Conservation (phyloP, 2,888 invertebrate species). For the Pollenia griseotomentosa region DNA sequence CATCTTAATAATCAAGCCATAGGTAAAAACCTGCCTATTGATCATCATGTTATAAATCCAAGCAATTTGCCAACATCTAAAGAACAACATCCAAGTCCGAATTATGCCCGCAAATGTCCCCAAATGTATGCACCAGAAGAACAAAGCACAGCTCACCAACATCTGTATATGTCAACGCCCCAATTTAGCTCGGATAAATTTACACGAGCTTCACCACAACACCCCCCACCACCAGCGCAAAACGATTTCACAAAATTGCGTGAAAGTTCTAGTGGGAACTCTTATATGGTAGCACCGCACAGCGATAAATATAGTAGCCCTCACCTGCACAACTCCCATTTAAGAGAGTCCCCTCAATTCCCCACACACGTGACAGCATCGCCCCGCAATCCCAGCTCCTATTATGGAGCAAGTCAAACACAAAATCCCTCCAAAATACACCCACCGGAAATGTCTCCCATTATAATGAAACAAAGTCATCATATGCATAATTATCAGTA, state of each 20-base stretch:
- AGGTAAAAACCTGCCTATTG: constrained; percentile 56
- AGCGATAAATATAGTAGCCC: constrained; percentile 57
- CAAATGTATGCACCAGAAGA: constrained; percentile 78
- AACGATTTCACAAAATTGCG: constrained; percentile 64
- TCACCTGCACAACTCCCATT: constrained; percentile 56
- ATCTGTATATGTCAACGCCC: constrained; percentile 80
- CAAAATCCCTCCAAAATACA: constrained; percentile 67
- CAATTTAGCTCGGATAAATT: constrained; percentile 81
- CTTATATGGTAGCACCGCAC: constrained; percentile 57
- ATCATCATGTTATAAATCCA: constrained; percentile 80
- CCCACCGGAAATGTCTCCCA: constrained; percentile 74
- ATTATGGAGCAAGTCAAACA: constrained; percentile 58
- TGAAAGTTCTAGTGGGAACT: constrained; percentile 68
- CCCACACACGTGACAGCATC: constrained; percentile 28
- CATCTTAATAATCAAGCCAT: constrained; percentile 50
- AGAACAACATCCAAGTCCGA: constrained; percentile 81
- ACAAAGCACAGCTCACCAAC: constrained; percentile 76
- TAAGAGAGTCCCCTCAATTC: constrained; percentile 68
- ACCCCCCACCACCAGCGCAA: constrained; percentile 71
- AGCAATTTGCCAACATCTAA: constrained; percentile 77
- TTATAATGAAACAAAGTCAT: constrained; percentile 73
- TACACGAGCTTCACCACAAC: constrained; percentile 72
- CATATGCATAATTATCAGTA: constrained; percentile 74
- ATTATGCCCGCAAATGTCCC: constrained; percentile 80
- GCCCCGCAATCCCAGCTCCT: constrained; percentile 66